Evolutionary conservation across 2,888 invertebrate species (phyloP), one percentile per base, ranked within the genome.

Genomic region (Chrysodeixis includens): DNA sequence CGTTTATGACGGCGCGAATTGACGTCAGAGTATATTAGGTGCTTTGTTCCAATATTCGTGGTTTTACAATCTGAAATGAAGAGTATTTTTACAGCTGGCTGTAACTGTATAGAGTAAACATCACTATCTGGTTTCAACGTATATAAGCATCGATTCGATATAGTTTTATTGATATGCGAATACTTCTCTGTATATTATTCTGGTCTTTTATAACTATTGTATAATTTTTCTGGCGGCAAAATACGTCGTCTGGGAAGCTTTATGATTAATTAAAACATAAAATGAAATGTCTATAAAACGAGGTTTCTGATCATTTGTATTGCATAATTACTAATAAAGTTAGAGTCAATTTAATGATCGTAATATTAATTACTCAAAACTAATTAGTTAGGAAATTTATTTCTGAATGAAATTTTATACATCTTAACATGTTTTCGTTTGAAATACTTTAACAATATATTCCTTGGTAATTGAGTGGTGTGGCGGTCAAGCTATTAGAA

Each of bases 1-100:
- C 74, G 73, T 82, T 84, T 82, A 81, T 85, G 81, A 82, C 70
- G 76, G 78, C 62, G 67, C 40, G 72, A 68, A 83, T 86, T 88
- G 87, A 88, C 88, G 88, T 88, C 85, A 87, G 74, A 53, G 75
- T 79, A 83, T 83, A 85, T 85, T 83, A 83, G 74, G 78, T 81
- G 82, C 83, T 87, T 88, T 85, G 83, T 85, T 86, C 70, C 70
- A 79, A 81, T 85, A 83, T 84, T 83, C 74, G 72, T 69, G 78
- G 78, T 83, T 83, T 85, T 79, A 82, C 73, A 82, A 81, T 82
- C 66, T 82, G 65, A 81, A 82, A 83, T 71, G 64, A 76, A 71
- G 70, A 79, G 73, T 83, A 85, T 87, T 88, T 88, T 87, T 87
- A 84, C 83, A 83, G 81, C 82, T 83, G 81, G 66, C 69, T 81